Evolutionary conservation across 2,113 vertebrate genomes (phyloP).

Genomic region (Hippocampus mohnikei): DNA sequence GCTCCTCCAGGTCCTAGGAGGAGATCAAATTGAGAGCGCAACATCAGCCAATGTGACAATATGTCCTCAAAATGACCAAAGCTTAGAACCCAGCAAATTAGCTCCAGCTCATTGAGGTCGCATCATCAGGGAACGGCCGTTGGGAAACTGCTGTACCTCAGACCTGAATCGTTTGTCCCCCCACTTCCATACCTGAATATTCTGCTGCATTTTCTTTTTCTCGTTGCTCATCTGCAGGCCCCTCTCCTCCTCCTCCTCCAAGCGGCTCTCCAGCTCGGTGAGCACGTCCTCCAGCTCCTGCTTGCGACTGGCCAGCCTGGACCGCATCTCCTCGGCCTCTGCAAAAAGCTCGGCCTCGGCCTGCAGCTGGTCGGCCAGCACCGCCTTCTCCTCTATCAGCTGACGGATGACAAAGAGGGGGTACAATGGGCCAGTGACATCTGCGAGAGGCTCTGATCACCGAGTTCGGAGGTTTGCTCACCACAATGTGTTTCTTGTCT

Average conservation of each 20-base stretch:
- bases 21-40: neutral
- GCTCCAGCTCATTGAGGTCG: too few species aligned
- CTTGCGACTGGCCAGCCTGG: conserved; percentile 75
- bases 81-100: too few species aligned
- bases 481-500: conserved; percentile 78
- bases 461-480: conserved; percentile 31
- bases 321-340: conserved; percentile 81
- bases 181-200: conserved; percentile 72
- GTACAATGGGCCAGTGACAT: neutral
- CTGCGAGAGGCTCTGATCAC: neutral
- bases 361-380: conserved; percentile 82
- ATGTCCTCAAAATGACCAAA: too few species aligned
- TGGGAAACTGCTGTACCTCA: too few species aligned
- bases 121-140: too few species aligned
- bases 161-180: too few species aligned
- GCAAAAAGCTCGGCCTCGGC: conserved; percentile 84
- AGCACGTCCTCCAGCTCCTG: conserved; percentile 83
- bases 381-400: conserved; percentile 78
- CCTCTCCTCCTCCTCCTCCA: conserved; percentile 83
- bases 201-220: conserved; percentile 80
- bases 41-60: neutral
- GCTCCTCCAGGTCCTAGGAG: conserved; percentile 82
- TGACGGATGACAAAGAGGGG: conserved; percentile 28
- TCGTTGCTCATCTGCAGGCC: conserved; percentile 73
- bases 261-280: conserved; percentile 76